Base-by-base conservation (phyloP, 2,113 vertebrate species). In the Pseudonaja textilis region DNA sequence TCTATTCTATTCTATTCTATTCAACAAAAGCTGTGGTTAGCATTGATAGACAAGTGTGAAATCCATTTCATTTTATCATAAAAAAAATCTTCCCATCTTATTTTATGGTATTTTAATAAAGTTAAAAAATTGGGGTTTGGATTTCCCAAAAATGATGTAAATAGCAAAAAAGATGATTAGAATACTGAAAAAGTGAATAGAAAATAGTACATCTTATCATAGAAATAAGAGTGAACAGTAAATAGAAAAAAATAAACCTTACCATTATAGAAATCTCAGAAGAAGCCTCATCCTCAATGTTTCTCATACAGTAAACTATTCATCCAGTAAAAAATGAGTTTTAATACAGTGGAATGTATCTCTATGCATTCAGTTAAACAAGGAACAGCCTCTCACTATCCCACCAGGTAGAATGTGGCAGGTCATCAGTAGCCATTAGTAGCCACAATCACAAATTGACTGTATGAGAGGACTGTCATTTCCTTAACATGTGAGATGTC, bases 301-400 rank as follows among this genome's bases (percentile, higher is more conserved):
- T 55, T 57, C 39, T 29, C 9, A 90, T 0, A 0, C 29, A 93
- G 8, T 85, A n/a, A 91, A 85, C 25, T 69, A 45, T 95, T 94
- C 61, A 89, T 81, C 87, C 42, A 18, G 6, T 47, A 2, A 23
- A 89, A 89, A 91, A 95, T 92, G 23, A n/a, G 10, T 90, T 94
- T 93, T 56, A 64, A 56, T 74, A 55, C 5, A 55, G 64, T 25
- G 88, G 86, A 64, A 12, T 64, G 45, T 22, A 45, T 50, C 0
- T 56, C 85, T 6, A 26, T 95, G 89, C 52, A 34, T 69, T 87
- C 56, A 74, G 81, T 0, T 3, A 93, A 55, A 14, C 91, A 88
- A 93, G 61, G 59, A 88, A 91, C 93, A 90, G 16, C 25, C 39
- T 89, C 42, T 91, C 93, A 90, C 47, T 94, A 85, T 86, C 57